phyloP scores from a whole-genome alignment of 2,888 invertebrate species.

The Andrena minutula region DNA sequence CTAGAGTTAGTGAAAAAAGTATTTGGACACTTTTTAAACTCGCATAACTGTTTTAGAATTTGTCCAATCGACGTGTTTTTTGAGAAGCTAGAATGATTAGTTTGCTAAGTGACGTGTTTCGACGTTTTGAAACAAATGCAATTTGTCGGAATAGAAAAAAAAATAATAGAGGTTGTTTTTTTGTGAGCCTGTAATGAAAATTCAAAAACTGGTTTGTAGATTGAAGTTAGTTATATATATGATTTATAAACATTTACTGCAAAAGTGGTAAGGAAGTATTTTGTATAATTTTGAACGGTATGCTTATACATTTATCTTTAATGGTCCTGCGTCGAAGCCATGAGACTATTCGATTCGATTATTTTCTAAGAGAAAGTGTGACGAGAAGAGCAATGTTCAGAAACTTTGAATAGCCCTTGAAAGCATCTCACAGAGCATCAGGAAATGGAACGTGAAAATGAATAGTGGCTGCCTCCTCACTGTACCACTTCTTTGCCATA shows the following conservation, averaged over 20 bases:
- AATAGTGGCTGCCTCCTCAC: constrained; percentile 36
- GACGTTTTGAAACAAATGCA: too few relatives aligned
- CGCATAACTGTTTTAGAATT: too few relatives aligned
- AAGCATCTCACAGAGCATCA: constrained; percentile 49
- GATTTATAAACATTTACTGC: not conserved
- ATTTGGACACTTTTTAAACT: too few relatives aligned
- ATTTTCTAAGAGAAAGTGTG: constrained; percentile 39
- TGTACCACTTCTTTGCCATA: constrained; percentile 37
- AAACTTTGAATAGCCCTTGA: constrained; percentile 54
- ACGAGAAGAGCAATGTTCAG: constrained; percentile 46
- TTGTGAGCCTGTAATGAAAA: too few relatives aligned
- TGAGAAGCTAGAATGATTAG: too few relatives aligned
- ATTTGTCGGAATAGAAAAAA: too few relatives aligned
- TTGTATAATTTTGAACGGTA: not conserved
- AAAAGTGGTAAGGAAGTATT: not conserved
- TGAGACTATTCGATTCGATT: constrained; percentile 45
- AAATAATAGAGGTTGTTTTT: too few relatives aligned
- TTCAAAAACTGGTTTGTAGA: too few relatives aligned
- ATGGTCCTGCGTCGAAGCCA: not conserved
- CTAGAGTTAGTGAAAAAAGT: too few relatives aligned
- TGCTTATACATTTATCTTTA: not conserved
- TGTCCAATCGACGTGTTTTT: too few relatives aligned
- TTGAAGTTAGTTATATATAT: too few relatives aligned
- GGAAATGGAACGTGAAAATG: constrained; percentile 61
- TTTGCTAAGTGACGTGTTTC: too few relatives aligned